Percentiles rank a stretch among this genome's conserved stretches.
Evolutionary conservation across 2,797 vertebrate genomes (phyloP).

Genomic region (Periparus ater): DNA sequence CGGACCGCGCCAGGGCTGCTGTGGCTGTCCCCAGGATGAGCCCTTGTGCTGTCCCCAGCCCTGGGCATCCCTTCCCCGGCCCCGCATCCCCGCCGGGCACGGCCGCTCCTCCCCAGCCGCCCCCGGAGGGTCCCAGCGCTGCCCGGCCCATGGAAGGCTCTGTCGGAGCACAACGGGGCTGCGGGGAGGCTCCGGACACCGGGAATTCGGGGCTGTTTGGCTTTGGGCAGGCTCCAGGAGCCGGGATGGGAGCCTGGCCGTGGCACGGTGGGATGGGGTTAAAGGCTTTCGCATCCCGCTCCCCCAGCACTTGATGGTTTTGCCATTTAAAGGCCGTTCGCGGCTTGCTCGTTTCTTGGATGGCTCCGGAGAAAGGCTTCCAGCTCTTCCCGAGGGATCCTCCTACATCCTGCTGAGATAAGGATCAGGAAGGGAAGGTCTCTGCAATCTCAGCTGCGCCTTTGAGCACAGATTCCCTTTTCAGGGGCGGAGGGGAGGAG

Average conservation of each 20-base stretch:
- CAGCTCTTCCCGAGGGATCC: conserved; percentile 33
- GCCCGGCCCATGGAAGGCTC: no score
- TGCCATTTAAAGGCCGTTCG: conserved; percentile 4
- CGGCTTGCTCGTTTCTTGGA: conserved; percentile 6
- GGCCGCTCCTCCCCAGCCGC: no score
- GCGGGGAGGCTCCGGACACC: no score
- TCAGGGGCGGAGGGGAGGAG: conserved; percentile 1
- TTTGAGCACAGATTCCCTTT: conserved; percentile 37
- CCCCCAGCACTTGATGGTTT: neutral
- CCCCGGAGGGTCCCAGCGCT: no score
- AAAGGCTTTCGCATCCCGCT: neutral
- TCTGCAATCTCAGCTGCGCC: conserved; percentile 5
- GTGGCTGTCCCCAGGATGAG: neutral
- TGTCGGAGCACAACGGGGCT: no score
- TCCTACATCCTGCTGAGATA: conserved; percentile 70
- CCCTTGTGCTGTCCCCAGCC: neutral
- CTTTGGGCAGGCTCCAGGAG: no score
- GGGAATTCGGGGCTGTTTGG: no score
- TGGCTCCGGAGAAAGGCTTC: conserved; percentile 37
- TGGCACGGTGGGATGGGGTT: accelerated
- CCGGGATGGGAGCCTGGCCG: neutral
- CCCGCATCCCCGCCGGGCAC: neutral
- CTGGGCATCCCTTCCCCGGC: neutral
- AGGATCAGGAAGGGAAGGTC: conserved; percentile 63
- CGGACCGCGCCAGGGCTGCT: neutral